Percentiles rank a stretch among this genome's conserved stretches.
phyloP scores from a whole-genome alignment of 2,113 vertebrate species.

The Macrotis lagotis region DNA sequence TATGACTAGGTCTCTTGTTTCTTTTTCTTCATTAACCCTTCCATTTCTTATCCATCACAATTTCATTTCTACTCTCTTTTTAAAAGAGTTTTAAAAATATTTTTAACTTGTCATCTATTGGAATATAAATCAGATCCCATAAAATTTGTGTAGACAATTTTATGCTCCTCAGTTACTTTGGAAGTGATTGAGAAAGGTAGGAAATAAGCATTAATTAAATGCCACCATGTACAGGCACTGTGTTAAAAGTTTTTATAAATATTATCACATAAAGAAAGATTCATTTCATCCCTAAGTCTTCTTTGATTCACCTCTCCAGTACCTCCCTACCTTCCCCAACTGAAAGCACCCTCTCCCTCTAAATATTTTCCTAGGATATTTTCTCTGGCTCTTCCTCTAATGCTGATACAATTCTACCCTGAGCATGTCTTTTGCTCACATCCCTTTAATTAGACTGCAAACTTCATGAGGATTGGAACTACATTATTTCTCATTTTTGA shows the following conservation, averaged over 20 bases:
- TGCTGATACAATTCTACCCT: neutral
- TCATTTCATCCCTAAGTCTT: neutral
- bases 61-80: constrained; percentile 11
- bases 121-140: neutral
- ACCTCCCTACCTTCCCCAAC: neutral
- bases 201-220: neutral
- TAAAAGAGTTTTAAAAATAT: constrained; percentile 33
- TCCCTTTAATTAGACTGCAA: neutral
- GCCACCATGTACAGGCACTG: too few relatives aligned
- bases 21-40: constrained; percentile 19
- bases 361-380: neutral
- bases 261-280: neutral
- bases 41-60: neutral
- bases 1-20: neutral
- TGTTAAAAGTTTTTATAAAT: neutral
- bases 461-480: neutral
- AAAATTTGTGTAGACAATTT: neutral
- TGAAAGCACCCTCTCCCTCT: neutral
- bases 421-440: neutral
- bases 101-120: constrained; percentile 17
- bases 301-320: neutral
- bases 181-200: constrained; percentile 21
- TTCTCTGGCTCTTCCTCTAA: neutral
- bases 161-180: constrained; percentile 9
- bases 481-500: neutral